Conservation (phyloP, 1,140 invertebrate species). For the Kradibia gibbosae region DNA sequence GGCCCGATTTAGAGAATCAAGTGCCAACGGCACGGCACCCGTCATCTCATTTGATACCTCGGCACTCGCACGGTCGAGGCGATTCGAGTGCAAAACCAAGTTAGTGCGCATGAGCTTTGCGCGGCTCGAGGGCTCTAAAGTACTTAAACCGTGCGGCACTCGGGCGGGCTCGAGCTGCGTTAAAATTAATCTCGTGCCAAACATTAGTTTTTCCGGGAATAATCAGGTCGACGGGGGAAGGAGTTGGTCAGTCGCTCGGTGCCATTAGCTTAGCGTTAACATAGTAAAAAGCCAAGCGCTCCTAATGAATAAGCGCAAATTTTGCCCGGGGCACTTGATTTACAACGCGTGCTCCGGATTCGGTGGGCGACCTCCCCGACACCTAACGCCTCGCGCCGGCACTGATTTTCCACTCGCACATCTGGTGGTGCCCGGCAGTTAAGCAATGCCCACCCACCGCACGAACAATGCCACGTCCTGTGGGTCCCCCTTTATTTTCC, state of each 20-base stretch:
- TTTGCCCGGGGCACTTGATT: background rate
- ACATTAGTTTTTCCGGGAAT: background rate
- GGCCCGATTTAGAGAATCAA: too few species aligned
- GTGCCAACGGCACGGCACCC: too few species aligned
- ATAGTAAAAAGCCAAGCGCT: constrained; percentile 24
- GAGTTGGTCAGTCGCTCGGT: background rate
- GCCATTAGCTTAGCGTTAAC: constrained; percentile 10
- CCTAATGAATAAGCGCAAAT: background rate
- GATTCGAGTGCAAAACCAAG: too few species aligned
- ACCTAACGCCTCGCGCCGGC: background rate
- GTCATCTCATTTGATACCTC: too few species aligned
- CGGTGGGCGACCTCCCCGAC: background rate
- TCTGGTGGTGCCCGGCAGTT: background rate
- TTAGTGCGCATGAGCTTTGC: too few species aligned
- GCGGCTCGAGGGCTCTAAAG: too few species aligned
- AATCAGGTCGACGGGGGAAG: background rate
- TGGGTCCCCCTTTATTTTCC: background rate
- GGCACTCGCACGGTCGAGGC: too few species aligned
- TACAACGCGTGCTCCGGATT: background rate
- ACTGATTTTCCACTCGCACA: background rate
- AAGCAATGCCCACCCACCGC: background rate
- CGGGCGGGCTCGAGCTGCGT: too few species aligned
- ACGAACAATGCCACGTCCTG: too few species aligned
- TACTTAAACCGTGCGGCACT: too few species aligned
- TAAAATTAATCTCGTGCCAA: constrained; percentile 10